A percentile compares a stretch with the other conserved stretches of the same genome.
phyloP scores from a whole-genome alignment of 2,797 vertebrate genomes.

The Notoglanidium macrostoma region DNA sequence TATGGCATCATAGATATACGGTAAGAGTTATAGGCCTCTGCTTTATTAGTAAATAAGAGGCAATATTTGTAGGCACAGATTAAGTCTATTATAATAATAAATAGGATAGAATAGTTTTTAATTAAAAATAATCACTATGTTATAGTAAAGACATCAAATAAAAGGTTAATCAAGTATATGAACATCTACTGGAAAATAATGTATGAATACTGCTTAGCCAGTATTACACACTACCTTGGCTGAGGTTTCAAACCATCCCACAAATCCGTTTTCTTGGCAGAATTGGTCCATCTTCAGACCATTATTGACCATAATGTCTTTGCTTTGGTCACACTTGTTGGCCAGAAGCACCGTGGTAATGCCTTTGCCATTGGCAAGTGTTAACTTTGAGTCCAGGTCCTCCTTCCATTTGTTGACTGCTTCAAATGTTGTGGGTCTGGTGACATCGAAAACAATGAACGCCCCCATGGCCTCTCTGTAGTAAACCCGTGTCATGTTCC shows the following conservation, averaged over 20 bases:
- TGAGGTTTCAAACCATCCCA: conserved; percentile 96
- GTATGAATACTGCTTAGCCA: neutral
- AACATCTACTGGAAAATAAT: neutral
- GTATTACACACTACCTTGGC: conserved; percentile 83
- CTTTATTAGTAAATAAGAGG: neutral
- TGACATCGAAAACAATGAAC: conserved; percentile 95
- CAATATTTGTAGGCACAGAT: neutral
- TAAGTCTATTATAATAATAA: neutral
- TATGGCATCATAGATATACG: neutral
- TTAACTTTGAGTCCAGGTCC: conserved; percentile 95
- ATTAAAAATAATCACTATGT: neutral
- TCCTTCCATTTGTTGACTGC: conserved; percentile 97
- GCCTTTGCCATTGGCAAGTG: conserved; percentile 86
- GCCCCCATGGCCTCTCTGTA: conserved; percentile 97
- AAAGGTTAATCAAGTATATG: neutral
- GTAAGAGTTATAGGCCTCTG: neutral
- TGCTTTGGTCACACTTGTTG: conserved; percentile 96
- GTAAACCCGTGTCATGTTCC: conserved; percentile 98
- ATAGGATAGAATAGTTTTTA: neutral
- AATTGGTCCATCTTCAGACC: conserved; percentile 95
- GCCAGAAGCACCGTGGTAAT: conserved; percentile 92
- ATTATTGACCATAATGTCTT: conserved; percentile 84
- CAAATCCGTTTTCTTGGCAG: conserved; percentile 94
- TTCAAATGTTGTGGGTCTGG: conserved; percentile 91
- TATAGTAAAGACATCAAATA: neutral